These are phyloP conservation scores for Drosophila setifemur DNA, from an alignment of 1,140 invertebrate genomes.

Conservation along the genomic window DNA sequence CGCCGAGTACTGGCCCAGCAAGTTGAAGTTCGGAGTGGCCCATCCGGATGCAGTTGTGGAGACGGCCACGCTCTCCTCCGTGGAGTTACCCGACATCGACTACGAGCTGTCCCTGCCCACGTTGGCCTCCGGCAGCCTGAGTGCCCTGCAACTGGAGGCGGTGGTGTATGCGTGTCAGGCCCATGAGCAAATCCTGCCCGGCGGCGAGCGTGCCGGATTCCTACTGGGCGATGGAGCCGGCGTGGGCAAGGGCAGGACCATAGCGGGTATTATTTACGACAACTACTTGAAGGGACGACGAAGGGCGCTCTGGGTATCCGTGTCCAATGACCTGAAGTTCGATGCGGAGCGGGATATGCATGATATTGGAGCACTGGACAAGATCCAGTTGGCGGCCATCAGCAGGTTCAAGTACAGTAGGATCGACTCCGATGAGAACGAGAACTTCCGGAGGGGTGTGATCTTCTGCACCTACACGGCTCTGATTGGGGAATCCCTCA, in stretches of 20 bases:
- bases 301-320: constrained; percentile 97
- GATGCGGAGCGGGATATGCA: constrained; percentile 97
- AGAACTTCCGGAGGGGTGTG: constrained; percentile 96
- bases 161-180: constrained; percentile 98
- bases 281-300: constrained; percentile 96
- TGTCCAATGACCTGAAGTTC: constrained; percentile 98
- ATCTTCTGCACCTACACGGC: constrained; percentile 99
- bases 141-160: constrained; percentile 97
- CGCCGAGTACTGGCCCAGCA: constrained; percentile 97
- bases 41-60: constrained; percentile 99
- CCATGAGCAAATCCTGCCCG: constrained; percentile 94
- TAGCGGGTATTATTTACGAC: constrained; percentile 98
- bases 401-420: constrained; percentile 98
- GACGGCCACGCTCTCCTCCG: constrained; percentile 97
- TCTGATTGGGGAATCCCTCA: constrained; percentile 97
- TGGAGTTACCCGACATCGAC: constrained; percentile 96
- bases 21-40: constrained; percentile 92
- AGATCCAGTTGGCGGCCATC: constrained; percentile 88
- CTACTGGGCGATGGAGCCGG: constrained; percentile 99
- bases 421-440: constrained; percentile 95
- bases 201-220: constrained; percentile 96
- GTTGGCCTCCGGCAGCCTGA: constrained; percentile 92
- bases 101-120: constrained; percentile 93
- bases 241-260: constrained; percentile 99
- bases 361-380: constrained; percentile 94